Percentiles rank a stretch among this genome's conserved stretches.
These are phyloP conservation scores for Perizoma affinitatum DNA, from an alignment of 2,888 invertebrate species.

Conservation along the genomic window DNA sequence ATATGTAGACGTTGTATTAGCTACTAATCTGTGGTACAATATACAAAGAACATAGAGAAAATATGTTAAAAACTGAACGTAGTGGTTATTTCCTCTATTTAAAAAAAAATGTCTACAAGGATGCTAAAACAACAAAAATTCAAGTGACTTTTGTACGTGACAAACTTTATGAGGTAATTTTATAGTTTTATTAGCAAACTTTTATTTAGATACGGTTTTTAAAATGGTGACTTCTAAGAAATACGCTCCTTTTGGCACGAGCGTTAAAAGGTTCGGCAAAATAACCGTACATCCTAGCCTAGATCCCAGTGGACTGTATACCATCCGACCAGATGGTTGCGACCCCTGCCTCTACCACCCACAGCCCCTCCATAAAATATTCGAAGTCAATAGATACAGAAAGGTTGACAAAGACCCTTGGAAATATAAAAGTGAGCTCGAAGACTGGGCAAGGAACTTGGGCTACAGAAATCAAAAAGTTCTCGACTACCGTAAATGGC, in stretches of 20 bases:
- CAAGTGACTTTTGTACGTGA: no score
- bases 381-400: slow-evolving; percentile 50
- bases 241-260: slow-evolving; percentile 50
- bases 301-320: slow-evolving; percentile 62
- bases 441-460: slow-evolving; percentile 71
- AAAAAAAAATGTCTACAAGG: no score
- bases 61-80: no score
- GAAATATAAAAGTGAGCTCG: slow-evolving; percentile 67
- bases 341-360: slow-evolving; percentile 68
- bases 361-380: slow-evolving; percentile 50
- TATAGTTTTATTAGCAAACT: background rate
- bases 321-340: slow-evolving; percentile 52
- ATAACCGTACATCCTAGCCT: slow-evolving; percentile 63
- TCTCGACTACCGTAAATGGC: slow-evolving; percentile 56
- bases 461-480: slow-evolving; percentile 71
- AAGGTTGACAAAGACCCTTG: slow-evolving; percentile 62
- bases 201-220: background rate
- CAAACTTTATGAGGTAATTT: background rate
- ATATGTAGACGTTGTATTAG: no score
- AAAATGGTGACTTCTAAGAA: slow-evolving; percentile 37
- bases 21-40: no score
- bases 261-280: slow-evolving; percentile 57
- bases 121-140: no score
- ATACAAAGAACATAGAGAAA: no score
- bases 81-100: no score